Base-by-base conservation (phyloP, 1,140 invertebrate genomes). In the Trichomalopsis sarcophagae region DNA sequence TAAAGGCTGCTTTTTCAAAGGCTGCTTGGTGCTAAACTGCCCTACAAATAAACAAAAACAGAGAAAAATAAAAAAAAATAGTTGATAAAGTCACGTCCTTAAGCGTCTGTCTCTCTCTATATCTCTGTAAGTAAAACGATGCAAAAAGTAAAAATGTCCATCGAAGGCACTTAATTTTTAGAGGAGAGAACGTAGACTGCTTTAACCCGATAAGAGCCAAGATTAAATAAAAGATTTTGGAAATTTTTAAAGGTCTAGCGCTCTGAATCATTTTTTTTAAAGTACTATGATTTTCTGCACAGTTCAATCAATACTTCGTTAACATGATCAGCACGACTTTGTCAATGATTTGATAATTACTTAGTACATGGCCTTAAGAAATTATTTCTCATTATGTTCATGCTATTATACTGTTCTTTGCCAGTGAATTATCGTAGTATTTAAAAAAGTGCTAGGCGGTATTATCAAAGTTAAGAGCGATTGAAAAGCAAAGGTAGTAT, bases 131-230 rank as follows among this genome's bases (percentile, higher is more conserved):
- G 40, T 68, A 69, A 47, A 73, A 79, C 44, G 17, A 73, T 23
- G 44, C 4, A n/a, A 33, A 44, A 44, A 36, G 44, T 44, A 66
- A 44, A 0, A 4, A 55, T 73, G 6, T 73, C 73, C 44, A n/a
- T 75, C 33, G 23, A 81, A 74, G 14, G 23, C 23, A 75, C 4
- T 14, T 81, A n/a, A 44, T 75, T 30, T 36, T 47, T 90, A 90
- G 89, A 91, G 87, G 89, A 92, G 92, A 92, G 91, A 92, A 91
- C 86, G 89, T 90, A 92, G 91, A 93, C 91, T 92, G 91, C 90
- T 86, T 89, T 91, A 90, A 87, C 87, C 89, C 90, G 90, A 86
- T 91, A 91, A 92, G 89, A 91, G 88, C 86, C 88, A 91, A 91
- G 91, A 91, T 89, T 90, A 88, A 91, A 79, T 78, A 89, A 86